These are phyloP conservation scores for Dryoscopus gambensis DNA, from an alignment of 2,113 vertebrate species.

Conservation along the genomic window DNA sequence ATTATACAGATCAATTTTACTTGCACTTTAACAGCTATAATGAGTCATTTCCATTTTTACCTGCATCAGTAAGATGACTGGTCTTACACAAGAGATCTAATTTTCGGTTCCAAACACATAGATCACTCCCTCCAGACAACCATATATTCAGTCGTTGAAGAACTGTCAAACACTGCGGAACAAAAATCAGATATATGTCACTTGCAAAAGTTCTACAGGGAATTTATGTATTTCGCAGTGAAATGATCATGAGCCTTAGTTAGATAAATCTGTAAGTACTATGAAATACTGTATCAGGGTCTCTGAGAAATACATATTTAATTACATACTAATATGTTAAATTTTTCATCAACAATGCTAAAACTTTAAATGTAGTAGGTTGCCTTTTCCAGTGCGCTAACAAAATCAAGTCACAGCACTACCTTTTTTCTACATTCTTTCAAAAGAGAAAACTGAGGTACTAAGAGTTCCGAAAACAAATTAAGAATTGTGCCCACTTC, in stretches of 20 bases:
- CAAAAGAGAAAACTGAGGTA: not conserved
- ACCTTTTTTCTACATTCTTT: not conserved
- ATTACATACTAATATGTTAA: not conserved
- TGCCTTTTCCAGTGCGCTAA: not conserved
- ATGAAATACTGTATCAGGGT: not conserved
- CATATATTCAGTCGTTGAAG: conserved; percentile 83
- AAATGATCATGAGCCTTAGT: not conserved
- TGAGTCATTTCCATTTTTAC: conserved; percentile 72
- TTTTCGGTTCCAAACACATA: conserved; percentile 89
- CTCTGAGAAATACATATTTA: not conserved
- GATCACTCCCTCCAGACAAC: conserved; percentile 88
- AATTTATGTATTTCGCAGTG: conserved; percentile 24
- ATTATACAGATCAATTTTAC: conserved; percentile 47
- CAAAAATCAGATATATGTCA: conserved; percentile 52
- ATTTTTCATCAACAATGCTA: not conserved
- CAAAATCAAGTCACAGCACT: not conserved
- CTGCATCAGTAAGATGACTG: conserved; percentile 84
- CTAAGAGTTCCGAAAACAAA: not conserved
- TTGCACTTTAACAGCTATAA: conserved; percentile 44
- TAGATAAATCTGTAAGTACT: not conserved
- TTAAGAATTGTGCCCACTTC: not conserved
- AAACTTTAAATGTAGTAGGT: not conserved
- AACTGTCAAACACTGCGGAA: conserved; percentile 85
- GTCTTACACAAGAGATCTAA: conserved; percentile 88
- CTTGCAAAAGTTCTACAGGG: conserved; percentile 35